Percentiles rank a stretch among this genome's conserved stretches.
Evolutionary conservation across 2,888 invertebrate species (phyloP).

Genomic region (Alcis repandata): DNA sequence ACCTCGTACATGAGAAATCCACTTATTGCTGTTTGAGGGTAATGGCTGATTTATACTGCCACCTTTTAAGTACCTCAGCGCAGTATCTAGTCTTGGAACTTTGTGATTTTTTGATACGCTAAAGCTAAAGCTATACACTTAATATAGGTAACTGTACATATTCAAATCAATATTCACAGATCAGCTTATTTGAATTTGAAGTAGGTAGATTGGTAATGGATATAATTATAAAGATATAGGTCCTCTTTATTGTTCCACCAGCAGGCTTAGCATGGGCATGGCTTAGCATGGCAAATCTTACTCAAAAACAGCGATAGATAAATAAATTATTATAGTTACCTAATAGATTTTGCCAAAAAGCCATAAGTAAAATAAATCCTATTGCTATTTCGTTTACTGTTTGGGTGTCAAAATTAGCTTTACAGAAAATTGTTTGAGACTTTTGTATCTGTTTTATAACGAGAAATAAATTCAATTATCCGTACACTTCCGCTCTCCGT

Average conservation of each 20-base stretch:
- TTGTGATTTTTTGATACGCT: background rate
- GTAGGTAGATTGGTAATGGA: too few species aligned
- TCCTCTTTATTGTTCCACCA: too few species aligned
- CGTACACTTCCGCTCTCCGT: conserved; percentile 38
- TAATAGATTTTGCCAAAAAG: background rate
- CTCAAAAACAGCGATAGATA: too few species aligned
- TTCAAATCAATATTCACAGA: too few species aligned
- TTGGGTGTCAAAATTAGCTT: conserved; percentile 37
- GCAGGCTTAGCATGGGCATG: too few species aligned
- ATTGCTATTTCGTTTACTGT: conserved; percentile 21
- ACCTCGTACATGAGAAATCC: conserved; percentile 15
- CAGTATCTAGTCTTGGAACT: conserved; percentile 3
- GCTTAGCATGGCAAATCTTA: too few species aligned
- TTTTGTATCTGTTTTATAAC: conserved; percentile 44
- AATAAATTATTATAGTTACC: too few species aligned
- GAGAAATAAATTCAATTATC: conserved; percentile 48
- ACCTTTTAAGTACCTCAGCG: background rate
- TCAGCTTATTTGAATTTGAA: too few species aligned
- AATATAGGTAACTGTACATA: too few species aligned
- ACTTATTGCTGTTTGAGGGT: conserved; percentile 24
- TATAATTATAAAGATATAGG: too few species aligned
- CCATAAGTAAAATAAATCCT: background rate
- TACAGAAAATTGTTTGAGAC: conserved; percentile 31
- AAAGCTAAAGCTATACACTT: background rate
- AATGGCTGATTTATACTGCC: conserved; percentile 26